Base-by-base conservation (phyloP, 2,113 vertebrate genomes). In the Dermatemys mawii region DNA sequence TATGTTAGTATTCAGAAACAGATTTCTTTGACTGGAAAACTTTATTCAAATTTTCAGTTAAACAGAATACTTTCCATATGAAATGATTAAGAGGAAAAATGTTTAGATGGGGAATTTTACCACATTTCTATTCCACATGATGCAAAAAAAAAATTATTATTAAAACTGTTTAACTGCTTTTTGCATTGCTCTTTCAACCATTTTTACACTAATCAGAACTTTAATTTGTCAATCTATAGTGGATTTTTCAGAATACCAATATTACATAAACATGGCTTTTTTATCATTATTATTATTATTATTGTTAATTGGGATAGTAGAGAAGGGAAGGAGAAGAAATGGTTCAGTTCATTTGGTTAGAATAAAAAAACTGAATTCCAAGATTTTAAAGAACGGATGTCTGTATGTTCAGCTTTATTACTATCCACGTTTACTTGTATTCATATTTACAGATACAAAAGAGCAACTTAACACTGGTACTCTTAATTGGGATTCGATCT, bases 381-480 rank as follows among this genome's bases (percentile, higher is more conserved):
- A 76, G 38, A 38, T 51, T 27, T 24, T 75, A 81, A 67, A 60
- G 26, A 83, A 24, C 1, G 46, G 32, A 19, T 27, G 32, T 53
- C 4, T 19, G 8, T 41, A 50, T 22, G 2, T n/a, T 86, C 49
- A 83, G 35, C 81, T 89, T 85, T 78, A 87, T 4, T 29, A 79
- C 55, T 78, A 22, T 51, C 51, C 41, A 48, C 21, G 70, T 50
- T 60, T 90, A 49, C 24, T 3, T 60, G 14, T 53, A 57, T 63
- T 85, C 35, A 35, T 81, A 81, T 96, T 95, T 84, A 51, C 78
- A 79, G 26, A 53, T 44, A 73, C 55, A 87, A 63, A 91, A 81
- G 63, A 86, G 78, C 13, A 86, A 67, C 44, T 85, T 83, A 93
- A 91, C 26, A 78, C 7, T 84, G 90, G 46, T 55, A 63, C 32